Base-by-base conservation (phyloP, 2,888 invertebrate species). In the Nineta flava region DNA sequence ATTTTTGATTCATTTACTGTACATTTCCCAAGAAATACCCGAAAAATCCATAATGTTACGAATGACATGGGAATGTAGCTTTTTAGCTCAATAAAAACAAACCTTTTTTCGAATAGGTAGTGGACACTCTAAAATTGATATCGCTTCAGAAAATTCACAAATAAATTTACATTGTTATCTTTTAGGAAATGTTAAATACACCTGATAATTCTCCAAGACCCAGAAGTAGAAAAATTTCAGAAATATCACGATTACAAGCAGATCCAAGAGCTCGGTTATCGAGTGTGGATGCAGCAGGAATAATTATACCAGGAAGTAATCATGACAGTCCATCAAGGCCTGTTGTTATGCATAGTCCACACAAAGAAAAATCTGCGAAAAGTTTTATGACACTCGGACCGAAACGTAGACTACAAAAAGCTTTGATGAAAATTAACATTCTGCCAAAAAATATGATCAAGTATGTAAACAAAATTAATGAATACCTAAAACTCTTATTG, bases 331-430 rank as follows among this genome's bases (percentile, higher is more conserved):
- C 66, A 52, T 69, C 76, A 21, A 77, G 76, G 59, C 69, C 76
- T 31, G 72, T 70, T 53, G 73, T 74, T 12, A 77, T 77, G 58
- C 75, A 75, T 57, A 77, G 78, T 62, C 74, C 77, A 32, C 77
- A 79, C 63, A 83, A 84, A 60, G 86, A 74, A 49, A 65, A 64
- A 49, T 66, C 65, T 52, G 49, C 35, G 3, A 73, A 73, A 55
- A 74, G 85, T 50, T 92, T 91, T 61, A 91, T 91, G 87, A 92
- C 92, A 26, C 72, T 88, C 52, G 91, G 87, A 2, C 87, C 91
- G 48, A 88, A 88, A 61, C 77, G 84, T 56, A 76, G 87, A 58
- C 69, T 93, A 51, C 87, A 87, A 60, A 87, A 85, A 66, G 87
- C 87, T 52, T 74, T 90, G 58, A 84, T 84, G 71, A 88, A 86